Conservation (phyloP, 1,140 invertebrate species). For the Zaprionus vittiger region DNA sequence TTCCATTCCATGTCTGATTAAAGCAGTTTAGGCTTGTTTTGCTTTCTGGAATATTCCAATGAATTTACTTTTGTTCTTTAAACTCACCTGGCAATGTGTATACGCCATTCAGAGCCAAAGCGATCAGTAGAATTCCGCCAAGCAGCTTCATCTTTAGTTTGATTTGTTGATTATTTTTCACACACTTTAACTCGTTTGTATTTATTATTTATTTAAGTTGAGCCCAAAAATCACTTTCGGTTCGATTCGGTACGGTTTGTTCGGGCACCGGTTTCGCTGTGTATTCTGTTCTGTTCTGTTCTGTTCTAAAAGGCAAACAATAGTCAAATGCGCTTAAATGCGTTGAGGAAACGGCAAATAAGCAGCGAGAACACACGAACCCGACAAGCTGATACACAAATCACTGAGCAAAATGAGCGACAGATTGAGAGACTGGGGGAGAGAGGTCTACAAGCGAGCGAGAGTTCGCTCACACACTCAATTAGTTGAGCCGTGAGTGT, state of each 20-base stretch:
- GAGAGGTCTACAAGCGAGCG: slow-evolving; percentile 9
- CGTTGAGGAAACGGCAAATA: slow-evolving; percentile 80
- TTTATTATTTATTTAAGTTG: slow-evolving; percentile 20
- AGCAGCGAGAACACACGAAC: slow-evolving; percentile 44
- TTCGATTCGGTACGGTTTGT: slow-evolving; percentile 36
- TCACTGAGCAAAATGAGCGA: slow-evolving; percentile 48
- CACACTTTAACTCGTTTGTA: slow-evolving; percentile 27
- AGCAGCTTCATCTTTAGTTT: slow-evolving; percentile 71
- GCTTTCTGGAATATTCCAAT: neutral
- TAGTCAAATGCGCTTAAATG: slow-evolving; percentile 77
- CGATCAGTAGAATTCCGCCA: slow-evolving; percentile 55
- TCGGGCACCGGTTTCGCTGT: slow-evolving; percentile 38
- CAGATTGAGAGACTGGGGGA: slow-evolving; percentile 26
- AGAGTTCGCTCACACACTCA: slow-evolving; percentile 29
- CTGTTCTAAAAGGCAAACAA: slow-evolving; percentile 75
- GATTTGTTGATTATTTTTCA: slow-evolving; percentile 32
- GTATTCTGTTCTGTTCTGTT: slow-evolving; percentile 45
- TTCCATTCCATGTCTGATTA: neutral
- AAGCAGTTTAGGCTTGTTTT: slow-evolving; percentile 16
- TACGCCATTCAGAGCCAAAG: slow-evolving; percentile 59
- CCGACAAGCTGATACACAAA: slow-evolving; percentile 14
- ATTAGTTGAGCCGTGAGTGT: slow-evolving; percentile 36
- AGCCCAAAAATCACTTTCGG: slow-evolving; percentile 27
- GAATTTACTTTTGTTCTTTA: neutral
- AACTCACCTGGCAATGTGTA: slow-evolving; percentile 73